Evolutionary conservation across 2,113 vertebrate species (phyloP).

Genomic region (Saccopteryx leptura): DNA sequence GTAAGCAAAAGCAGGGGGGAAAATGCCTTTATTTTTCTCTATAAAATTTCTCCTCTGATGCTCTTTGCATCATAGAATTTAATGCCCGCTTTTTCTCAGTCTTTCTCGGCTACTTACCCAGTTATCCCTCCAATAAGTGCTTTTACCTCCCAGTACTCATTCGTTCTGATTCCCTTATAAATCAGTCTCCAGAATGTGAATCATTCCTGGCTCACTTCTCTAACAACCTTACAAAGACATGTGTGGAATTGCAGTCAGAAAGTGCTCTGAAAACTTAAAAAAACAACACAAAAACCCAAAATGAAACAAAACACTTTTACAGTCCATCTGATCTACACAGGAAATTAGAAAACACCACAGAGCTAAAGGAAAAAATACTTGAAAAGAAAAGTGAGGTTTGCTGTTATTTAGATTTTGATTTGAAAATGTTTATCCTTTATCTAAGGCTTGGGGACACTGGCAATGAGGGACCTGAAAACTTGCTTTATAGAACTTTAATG

Average conservation of each 20-base stretch:
- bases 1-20: not conserved
- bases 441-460: constrained; percentile 85
- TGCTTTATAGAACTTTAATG: constrained; percentile 88
- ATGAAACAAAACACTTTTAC: constrained; percentile 62
- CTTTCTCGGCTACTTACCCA: constrained; percentile 38
- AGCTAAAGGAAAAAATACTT: constrained; percentile 85
- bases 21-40: not conserved
- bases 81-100: constrained; percentile 23
- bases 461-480: constrained; percentile 79
- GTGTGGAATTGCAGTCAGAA: constrained; percentile 63
- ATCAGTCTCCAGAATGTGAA: constrained; percentile 70
- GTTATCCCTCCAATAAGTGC: constrained; percentile 25
- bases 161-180: constrained; percentile 59
- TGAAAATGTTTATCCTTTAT: constrained; percentile 86
- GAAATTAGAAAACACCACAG: constrained; percentile 84
- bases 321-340: constrained; percentile 75
- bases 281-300: not conserved
- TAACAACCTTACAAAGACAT: constrained; percentile 61
- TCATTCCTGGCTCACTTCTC: constrained; percentile 70
- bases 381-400: constrained; percentile 86
- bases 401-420: constrained; percentile 88
- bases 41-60: not conserved
- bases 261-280: constrained; percentile 57
- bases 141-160: constrained; percentile 54
- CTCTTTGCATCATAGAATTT: constrained; percentile 42